A percentile compares a stretch with the other conserved stretches of the same genome.
Conservation (phyloP, 2,113 vertebrate species). For the Choloepus hoffmanni region DNA sequence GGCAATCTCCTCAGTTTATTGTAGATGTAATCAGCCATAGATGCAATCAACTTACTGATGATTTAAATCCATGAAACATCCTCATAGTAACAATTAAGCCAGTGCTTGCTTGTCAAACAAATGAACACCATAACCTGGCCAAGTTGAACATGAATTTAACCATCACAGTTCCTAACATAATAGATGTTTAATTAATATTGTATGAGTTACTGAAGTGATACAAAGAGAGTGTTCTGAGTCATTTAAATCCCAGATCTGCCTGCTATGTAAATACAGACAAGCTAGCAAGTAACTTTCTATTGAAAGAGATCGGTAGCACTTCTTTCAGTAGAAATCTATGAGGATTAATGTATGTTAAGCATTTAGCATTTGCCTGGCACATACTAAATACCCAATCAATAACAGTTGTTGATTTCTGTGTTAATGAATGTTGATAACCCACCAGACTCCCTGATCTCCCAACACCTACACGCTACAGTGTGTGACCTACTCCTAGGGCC, state of each 20-base stretch:
- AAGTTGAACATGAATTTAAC: no score
- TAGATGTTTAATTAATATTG: background rate
- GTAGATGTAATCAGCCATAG: no score
- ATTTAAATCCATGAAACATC: no score
- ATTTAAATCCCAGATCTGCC: background rate
- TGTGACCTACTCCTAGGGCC: background rate
- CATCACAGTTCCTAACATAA: background rate
- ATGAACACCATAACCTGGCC: no score
- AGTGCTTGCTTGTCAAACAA: no score
- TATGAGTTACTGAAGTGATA: background rate
- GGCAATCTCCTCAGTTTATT: no score
- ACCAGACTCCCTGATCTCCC: background rate
- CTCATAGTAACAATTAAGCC: no score
- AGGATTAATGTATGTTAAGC: background rate
- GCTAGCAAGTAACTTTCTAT: background rate
- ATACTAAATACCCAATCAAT: background rate
- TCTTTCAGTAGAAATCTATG: background rate
- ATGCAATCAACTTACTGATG: no score
- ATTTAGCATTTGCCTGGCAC: background rate
- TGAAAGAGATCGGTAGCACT: background rate
- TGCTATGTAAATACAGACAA: background rate
- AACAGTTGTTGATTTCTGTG: background rate
- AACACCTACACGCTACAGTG: background rate
- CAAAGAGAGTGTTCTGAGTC: background rate
- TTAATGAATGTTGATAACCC: background rate